Percentiles rank a stretch among this genome's conserved stretches.
These are phyloP conservation scores for Erinaceus europaeus DNA, from an alignment of 2,113 vertebrate species.

Conservation along the genomic window DNA sequence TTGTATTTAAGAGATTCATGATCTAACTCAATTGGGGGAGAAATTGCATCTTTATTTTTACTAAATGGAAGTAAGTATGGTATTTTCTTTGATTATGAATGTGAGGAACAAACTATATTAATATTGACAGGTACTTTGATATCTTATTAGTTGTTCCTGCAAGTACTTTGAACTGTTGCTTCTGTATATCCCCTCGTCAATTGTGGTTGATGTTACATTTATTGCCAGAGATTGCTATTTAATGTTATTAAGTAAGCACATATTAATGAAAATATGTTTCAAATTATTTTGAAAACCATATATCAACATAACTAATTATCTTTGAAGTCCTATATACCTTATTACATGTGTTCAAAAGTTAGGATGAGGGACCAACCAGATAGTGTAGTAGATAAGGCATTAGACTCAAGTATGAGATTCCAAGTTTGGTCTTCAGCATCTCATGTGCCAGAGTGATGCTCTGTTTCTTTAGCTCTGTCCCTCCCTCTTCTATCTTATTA, in stretches of 20 bases:
- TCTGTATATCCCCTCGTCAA: neutral
- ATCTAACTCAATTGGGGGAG: neutral
- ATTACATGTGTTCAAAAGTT: neutral
- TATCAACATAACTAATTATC: neutral
- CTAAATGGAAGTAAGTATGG: neutral
- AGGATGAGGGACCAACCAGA: too few relatives aligned
- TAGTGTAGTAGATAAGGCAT: too few relatives aligned
- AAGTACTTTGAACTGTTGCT: slow-evolving; percentile 10
- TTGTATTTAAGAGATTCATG: neutral
- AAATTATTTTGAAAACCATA: neutral
- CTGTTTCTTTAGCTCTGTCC: too few relatives aligned
- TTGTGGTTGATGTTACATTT: neutral
- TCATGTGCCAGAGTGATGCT: too few relatives aligned
- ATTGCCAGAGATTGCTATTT: neutral
- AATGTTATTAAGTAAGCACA: neutral
- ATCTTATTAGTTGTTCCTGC: neutral
- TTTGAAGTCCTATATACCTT: neutral
- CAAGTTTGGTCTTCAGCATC: too few relatives aligned
- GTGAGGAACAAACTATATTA: neutral
- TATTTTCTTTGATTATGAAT: neutral
- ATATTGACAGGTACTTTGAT: neutral
- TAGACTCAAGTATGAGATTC: too few relatives aligned
- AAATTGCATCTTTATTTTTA: neutral
- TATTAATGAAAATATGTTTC: neutral
- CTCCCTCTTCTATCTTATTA: too few relatives aligned